Evolutionary conservation across 2,113 vertebrate genomes (phyloP), one percentile per base, ranked within the genome.

Genomic region (Synchiropus splendidus): DNA sequence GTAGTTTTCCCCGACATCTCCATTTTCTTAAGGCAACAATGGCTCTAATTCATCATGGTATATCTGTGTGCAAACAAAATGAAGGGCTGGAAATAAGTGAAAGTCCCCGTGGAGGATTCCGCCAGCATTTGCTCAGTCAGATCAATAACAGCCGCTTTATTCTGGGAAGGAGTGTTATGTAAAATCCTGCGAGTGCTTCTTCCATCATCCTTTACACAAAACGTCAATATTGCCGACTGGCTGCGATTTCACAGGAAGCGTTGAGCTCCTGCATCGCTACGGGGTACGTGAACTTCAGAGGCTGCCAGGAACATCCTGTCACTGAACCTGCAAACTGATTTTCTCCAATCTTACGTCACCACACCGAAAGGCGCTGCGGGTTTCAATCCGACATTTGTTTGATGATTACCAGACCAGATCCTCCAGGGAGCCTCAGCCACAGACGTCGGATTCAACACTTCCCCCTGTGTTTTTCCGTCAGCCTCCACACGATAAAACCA

Each of bases 251-350:
- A 64, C 32, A 30, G 50, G 32, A 50, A 47, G 54, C 45, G 44
- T 42, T 50, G 39, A 67, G 36, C n/a, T 36, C 32, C 40, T 34
- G 48, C 40, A 61, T 41, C 6, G 45, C 67, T 44, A 49, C 18
- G 1, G 66, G 71, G 51, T 47, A 61, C 68, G 60, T 12, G 21
- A 53, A 59, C 56, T 64, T 66, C 62, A 70, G 48, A 75, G 57
- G 39, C 39, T 51, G 45, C 45, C 39, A 51, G 44, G 42, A 68
- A 48, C 54, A 53, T 70, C 46, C 40, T 43, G 53, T 48, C 45
- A 66, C 54, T 70, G 47, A 47, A 50, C 31, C 58, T 55, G 45
- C 41, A 61, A 70, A 74, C 45, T 36, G 61, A 76, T 78, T 66
- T 43, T 51, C 53, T 56, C 43, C 21, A 27, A 27, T 27, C 21